These are phyloP conservation scores for Athalia cordata DNA, from an alignment of 2,888 invertebrate species.

Conservation along the genomic window DNA sequence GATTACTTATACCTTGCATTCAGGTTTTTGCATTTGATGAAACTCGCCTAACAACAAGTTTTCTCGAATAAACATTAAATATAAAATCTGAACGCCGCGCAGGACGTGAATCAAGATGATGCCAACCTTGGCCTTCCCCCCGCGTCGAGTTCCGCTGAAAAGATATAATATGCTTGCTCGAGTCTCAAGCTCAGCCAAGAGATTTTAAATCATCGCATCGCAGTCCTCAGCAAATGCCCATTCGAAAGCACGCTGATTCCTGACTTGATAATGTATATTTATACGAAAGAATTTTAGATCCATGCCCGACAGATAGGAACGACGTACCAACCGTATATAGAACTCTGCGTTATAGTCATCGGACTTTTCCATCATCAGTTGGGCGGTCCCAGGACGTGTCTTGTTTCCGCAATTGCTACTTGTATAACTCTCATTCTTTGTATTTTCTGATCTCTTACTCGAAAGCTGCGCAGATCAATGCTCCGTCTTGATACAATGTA, in stretches of 20 bases:
- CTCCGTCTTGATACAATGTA: too few relatives aligned
- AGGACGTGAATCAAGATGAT: conserved; percentile 37
- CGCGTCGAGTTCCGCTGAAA: conserved; percentile 27
- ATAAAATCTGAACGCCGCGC: background rate
- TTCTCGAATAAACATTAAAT: conserved; percentile 10
- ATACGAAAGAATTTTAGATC: conserved; percentile 38
- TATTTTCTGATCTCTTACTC: background rate
- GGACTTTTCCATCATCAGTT: conserved; percentile 22
- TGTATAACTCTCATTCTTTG: background rate
- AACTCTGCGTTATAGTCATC: conserved; percentile 8
- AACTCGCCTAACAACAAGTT: background rate
- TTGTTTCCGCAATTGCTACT: conserved; percentile 48
- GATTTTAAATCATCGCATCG: conserved; percentile 35
- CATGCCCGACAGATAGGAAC: conserved; percentile 45
- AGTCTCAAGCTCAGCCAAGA: conserved; percentile 20
- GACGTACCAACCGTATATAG: background rate
- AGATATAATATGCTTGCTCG: conserved; percentile 26
- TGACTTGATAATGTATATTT: conserved; percentile 24
- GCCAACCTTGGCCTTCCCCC: conserved; percentile 33
- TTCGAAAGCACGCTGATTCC: conserved; percentile 40
- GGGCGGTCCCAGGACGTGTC: conserved; percentile 49
- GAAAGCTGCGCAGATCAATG: background rate
- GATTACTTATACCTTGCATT: background rate
- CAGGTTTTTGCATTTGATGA: background rate
- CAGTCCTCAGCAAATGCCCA: conserved; percentile 14